Evolutionary conservation across 2,888 invertebrate species (phyloP), one percentile per base, ranked within the genome.

Genomic region (Choristoneura rosaceana): DNA sequence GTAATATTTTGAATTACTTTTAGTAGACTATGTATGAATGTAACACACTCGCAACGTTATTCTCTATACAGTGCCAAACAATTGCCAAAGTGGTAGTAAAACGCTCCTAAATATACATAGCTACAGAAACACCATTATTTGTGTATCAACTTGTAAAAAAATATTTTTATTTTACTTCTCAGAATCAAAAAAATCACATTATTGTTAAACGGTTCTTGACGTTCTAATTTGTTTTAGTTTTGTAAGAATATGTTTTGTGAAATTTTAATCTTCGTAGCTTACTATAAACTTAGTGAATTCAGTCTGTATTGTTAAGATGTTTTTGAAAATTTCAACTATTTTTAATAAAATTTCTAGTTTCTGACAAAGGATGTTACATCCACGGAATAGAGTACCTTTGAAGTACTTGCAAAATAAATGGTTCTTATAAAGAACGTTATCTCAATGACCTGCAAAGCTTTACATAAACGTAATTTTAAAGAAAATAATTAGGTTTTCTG

Each of bases 291-390:
- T 69, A 60, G 67, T 73, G 68, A 74, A 68, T n/a, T 38, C 33
- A 65, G 33, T 50, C 65, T 47, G 47, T 38, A 65, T 50, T 61
- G 67, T 63, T 63, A 66, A 68, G 73, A 76, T 76, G 66, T 73
- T 76, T 68, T 55, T 10, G 25, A 55, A 25, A 55, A 4, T 25
- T 12, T 76, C 77, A n/a, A 14, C 0, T 14, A n/a, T 3, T n/a
- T 47, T 47, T 4, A 47, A 14, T 14, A 47, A 2, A 47, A 14
- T 14, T 47, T 14, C 4, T 1, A 47, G 47, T 47, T 47, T 47
- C 47, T 47, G 14, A 3, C 12, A 52, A 52, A 2, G 52, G 17
- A 9, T 52, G 52, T 52, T 9, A 8, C 15, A 52, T 17, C n/a
- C 4, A 7, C 47, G 4, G 1, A 5, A 47, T 4, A 12, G 0